Evolutionary conservation across 2,797 vertebrate genomes (phyloP), one percentile per base, ranked within the genome.

Genomic region (Epinephelus malabaricus): DNA sequence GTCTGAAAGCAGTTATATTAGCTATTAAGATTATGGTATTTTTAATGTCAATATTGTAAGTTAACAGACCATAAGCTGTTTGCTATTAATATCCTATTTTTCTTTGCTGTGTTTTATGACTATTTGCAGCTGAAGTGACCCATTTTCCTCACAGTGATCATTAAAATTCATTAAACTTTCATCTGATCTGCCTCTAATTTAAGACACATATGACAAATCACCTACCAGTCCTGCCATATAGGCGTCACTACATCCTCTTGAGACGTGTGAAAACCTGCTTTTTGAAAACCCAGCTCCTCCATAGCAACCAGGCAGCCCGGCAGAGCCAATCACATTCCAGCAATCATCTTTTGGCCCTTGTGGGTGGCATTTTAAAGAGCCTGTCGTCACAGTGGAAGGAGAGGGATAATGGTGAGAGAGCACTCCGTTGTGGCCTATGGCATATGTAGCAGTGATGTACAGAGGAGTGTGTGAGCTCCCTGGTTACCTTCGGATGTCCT

Each of bases 161-260:
- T 89, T 90, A 73, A 83, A 83, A 89, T 68, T 69, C 88, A 90
- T 92, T 88, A 90, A 92, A 91, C 53, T 90, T 92, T 92, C 76
- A 92, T 92, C 66, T 69, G 55, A 85, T 86, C 78, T 58, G 83
- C 69, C 79, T 90, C 92, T 90, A 92, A 92, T 92, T 92, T 89
- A 86, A 91, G 88, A 86, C 64, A 80, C 86, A 45, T 69, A 47
- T 87, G 86, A 92, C 76, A 66, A 85, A 92, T 93, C 85, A 83
- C 88, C 83, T 23, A n/a, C 30, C 67, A n/a, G 61, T 56, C 62
- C 6, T 62, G 8, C 73, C 65, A 51, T 71, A 56, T 25, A 78
- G 72, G 46, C 84, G 73, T 88, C 86, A 79, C 64, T 9, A 73
- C 84, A 5, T 83, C 85, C 80, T 86, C 85, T 56, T 0, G 13